These are phyloP conservation scores for Tachystola acroxantha DNA, from an alignment of 2,888 invertebrate genomes.

Conservation along the genomic window DNA sequence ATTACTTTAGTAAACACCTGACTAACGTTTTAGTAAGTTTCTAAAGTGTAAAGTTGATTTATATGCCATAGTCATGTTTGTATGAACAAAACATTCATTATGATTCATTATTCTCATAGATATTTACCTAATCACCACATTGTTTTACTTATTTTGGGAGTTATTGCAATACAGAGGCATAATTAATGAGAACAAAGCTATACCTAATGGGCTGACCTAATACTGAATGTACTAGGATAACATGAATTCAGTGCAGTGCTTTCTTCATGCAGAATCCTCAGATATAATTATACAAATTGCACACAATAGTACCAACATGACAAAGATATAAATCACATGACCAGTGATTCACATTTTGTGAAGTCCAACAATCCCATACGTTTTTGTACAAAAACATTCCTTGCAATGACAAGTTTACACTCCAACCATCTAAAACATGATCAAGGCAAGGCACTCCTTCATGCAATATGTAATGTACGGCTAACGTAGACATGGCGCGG, in stretches of 20 bases:
- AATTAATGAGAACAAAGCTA: no score
- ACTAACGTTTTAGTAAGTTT: no score
- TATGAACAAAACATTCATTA: no score
- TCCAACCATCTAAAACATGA: neutral
- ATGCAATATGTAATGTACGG: conserved; percentile 35
- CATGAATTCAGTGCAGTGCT: neutral
- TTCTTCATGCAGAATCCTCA: neutral
- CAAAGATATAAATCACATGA: conserved; percentile 51
- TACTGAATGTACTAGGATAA: no score
- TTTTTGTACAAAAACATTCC: neutral
- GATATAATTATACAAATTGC: neutral
- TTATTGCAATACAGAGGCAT: no score
- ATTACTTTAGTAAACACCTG: neutral
- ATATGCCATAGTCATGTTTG: no score
- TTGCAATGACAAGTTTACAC: neutral
- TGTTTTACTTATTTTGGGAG: no score
- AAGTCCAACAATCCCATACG: neutral
- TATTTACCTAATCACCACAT: no score
- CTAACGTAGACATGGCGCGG: conserved; percentile 57
- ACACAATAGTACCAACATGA: conserved; percentile 42
- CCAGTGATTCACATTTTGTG: conserved; percentile 22
- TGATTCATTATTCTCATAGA: no score
- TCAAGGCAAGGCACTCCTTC: conserved; percentile 11
- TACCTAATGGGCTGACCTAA: no score
- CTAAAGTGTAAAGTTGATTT: no score